Percentiles rank a stretch among this genome's conserved stretches.
These are phyloP conservation scores for Labia minor DNA, from an alignment of 2,888 invertebrate genomes.

Conservation along the genomic window DNA sequence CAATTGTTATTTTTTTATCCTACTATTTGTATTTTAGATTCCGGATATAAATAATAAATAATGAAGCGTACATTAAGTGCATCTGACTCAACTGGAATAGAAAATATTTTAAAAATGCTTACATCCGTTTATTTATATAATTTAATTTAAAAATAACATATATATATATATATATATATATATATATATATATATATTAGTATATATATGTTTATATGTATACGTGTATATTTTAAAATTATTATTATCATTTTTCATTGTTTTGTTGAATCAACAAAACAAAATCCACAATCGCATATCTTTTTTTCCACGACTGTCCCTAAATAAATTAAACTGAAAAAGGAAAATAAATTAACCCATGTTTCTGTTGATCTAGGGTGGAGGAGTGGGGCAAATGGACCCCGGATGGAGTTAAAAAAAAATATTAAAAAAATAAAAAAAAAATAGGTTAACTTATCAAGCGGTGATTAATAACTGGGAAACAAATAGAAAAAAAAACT, in stretches of 20 bases:
- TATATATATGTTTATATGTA: too few species aligned
- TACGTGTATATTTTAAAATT: neutral
- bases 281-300: conserved; percentile 3
- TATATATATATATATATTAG: too few species aligned
- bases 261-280: conserved; percentile 13
- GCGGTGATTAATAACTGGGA: neutral
- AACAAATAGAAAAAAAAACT: neutral
- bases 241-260: conserved; percentile 1
- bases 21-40: too few species aligned
- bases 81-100: too few species aligned
- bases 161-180: too few species aligned
- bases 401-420: neutral
- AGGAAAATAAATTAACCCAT: conserved; percentile 1
- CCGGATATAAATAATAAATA: too few species aligned
- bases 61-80: too few species aligned
- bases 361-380: neutral
- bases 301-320: neutral
- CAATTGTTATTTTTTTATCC: too few species aligned
- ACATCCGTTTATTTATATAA: too few species aligned
- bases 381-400: too few species aligned
- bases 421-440: neutral
- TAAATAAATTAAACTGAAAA: neutral
- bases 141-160: too few species aligned
- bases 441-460: conserved; percentile 9
- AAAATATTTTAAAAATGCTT: too few species aligned